These are phyloP conservation scores for Henricia sp. DNA, from an alignment of 53 echinoderm and acorn worm genomes.

Conservation along the genomic window DNA sequence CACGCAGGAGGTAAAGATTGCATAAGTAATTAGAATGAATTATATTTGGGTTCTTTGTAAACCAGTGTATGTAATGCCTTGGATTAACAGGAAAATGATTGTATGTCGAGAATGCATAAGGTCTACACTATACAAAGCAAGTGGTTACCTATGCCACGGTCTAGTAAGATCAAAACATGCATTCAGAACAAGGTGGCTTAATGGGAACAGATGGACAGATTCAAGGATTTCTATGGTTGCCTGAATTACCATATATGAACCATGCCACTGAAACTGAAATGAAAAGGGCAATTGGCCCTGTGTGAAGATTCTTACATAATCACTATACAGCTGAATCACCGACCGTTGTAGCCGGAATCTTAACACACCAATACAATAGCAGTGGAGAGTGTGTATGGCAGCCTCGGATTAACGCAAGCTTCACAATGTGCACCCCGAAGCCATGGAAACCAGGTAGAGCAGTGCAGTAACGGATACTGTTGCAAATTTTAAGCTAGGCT, in stretches of 20 bases:
- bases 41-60: too few relatives aligned
- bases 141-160: too few relatives aligned
- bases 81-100: too few relatives aligned
- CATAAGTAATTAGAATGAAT: too few relatives aligned
- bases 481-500: not conserved
- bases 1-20: too few relatives aligned
- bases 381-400: constrained; percentile 8
- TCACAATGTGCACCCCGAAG: constrained; percentile 4
- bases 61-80: too few relatives aligned
- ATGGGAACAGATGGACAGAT: not conserved
- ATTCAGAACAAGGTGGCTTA: not conserved
- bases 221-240: constrained; percentile 25
- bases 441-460: not conserved
- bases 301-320: constrained; percentile 40
- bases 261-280: constrained; percentile 36
- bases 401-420: constrained; percentile 1
- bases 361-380: constrained; percentile 43
- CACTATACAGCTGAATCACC: constrained; percentile 29
- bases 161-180: too few relatives aligned
- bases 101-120: too few relatives aligned
- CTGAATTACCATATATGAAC: constrained; percentile 47
- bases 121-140: too few relatives aligned
- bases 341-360: constrained; percentile 20
- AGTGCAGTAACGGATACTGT: not conserved
- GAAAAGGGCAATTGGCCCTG: constrained; percentile 42